These are phyloP conservation scores for Drosophila trapezifrons DNA, from an alignment of 1,140 invertebrate species.

Conservation along the genomic window DNA sequence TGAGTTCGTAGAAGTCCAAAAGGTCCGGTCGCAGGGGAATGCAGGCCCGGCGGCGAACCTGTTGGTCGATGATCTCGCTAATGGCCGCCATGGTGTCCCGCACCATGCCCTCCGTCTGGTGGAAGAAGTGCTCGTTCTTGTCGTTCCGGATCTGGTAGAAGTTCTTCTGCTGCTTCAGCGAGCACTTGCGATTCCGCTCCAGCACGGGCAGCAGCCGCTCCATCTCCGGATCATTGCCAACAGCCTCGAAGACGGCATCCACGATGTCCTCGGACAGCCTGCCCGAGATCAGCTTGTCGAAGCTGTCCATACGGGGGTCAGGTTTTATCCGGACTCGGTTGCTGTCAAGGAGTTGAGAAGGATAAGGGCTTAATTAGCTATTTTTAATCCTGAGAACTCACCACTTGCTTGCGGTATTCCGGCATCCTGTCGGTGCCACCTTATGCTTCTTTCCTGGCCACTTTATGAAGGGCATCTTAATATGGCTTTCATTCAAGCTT, in stretches of 20 bases:
- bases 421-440: too few species aligned
- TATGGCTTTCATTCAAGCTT: neutral
- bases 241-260: slow-evolving; percentile 52
- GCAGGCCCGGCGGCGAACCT: slow-evolving; percentile 57
- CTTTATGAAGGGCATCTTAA: neutral
- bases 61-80: slow-evolving; percentile 68
- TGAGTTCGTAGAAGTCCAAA: slow-evolving; percentile 65
- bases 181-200: slow-evolving; percentile 47
- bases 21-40: slow-evolving; percentile 67
- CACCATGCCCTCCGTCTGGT: slow-evolving; percentile 64
- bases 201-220: slow-evolving; percentile 49
- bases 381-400: neutral
- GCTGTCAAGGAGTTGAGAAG: neutral
- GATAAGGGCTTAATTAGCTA: neutral
- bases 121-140: slow-evolving; percentile 32
- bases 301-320: neutral
- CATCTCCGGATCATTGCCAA: slow-evolving; percentile 61
- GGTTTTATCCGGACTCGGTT: neutral
- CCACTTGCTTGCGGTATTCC: slow-evolving; percentile 10
- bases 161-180: slow-evolving; percentile 4
- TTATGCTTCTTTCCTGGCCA: neutral
- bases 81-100: slow-evolving; percentile 60
- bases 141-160: slow-evolving; percentile 68
- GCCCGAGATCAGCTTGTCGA: slow-evolving; percentile 49
- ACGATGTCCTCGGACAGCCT: slow-evolving; percentile 54